Percentiles rank a stretch among this genome's conserved stretches.
phyloP scores from a whole-genome alignment of 2,113 vertebrate genomes.

The Pelvicachromis taeniatus region DNA sequence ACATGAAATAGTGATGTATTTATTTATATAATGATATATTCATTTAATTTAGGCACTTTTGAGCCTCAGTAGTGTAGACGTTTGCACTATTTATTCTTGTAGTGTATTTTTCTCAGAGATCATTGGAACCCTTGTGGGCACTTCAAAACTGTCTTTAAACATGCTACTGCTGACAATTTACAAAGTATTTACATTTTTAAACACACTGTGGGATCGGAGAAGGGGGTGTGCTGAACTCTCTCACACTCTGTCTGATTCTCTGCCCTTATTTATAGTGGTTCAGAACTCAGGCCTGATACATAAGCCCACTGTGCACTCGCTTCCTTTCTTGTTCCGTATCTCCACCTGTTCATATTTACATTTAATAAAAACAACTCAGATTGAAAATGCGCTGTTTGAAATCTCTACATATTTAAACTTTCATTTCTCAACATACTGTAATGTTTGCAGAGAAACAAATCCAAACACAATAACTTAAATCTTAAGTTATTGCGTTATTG shows the following conservation, averaged over 20 bases:
- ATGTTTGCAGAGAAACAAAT: neutral
- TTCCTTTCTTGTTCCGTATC: neutral
- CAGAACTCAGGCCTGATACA: neutral
- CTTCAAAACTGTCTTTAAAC: neutral
- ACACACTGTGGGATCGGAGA: neutral
- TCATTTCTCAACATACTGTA: neutral
- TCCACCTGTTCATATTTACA: too few relatives aligned
- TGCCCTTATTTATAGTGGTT: neutral
- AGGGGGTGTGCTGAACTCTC: neutral
- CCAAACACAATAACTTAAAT: neutral
- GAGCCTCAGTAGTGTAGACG: neutral
- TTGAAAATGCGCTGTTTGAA: neutral
- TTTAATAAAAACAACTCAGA: too few relatives aligned
- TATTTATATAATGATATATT: neutral
- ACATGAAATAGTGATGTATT: neutral
- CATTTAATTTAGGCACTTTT: neutral
- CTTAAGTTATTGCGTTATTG: too few relatives aligned
- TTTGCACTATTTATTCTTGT: neutral
- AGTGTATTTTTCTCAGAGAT: neutral
- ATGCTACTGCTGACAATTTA: neutral
- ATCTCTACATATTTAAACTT: neutral
- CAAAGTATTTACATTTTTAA: neutral
- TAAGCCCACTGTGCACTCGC: neutral
- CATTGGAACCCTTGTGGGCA: too few relatives aligned
- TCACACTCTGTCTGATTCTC: neutral